Evolutionary conservation across 2,888 invertebrate species (phyloP), one percentile per base, ranked within the genome.

Genomic region (Macrostomum cliftonense): DNA sequence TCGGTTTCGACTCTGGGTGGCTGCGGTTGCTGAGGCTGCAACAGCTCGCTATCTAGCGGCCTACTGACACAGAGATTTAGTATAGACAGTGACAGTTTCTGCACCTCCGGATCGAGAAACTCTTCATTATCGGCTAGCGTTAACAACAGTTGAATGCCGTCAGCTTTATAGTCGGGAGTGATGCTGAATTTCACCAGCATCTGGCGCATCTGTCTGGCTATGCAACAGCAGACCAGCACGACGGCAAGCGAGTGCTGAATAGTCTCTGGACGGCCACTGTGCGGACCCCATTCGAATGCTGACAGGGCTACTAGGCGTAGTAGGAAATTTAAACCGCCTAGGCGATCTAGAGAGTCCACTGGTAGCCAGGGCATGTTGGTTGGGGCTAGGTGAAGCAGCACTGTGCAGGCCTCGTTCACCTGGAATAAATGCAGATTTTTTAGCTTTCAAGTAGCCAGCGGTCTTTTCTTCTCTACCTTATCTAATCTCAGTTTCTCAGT

Each of bases 51-150:
- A 54, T 80, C 79, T 12, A 83, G 78, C 0, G 89, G 89, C 1
- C 86, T 85, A 72, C 88, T 89, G 1, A 91, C 85, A 68, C 88
- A 89, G 71, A 89, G 89, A 47, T 87, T 83, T 50, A 95, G 77
- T 17, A 88, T 83, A 57, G 82, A 78, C 1, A 95, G 73, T 0
- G 93, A 89, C 0, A 88, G 81, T 59, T 83, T 82, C 68, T 89
- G 84, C 0, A 91, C 86, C 58, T 89, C 89, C 0, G 88, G 79
- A 64, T 91, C 91, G 1, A 80, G 78, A 0, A 85, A 80, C 37
- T 86, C 80, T 65, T 89, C 88, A 1, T 88, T 88, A 64, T 89
- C 87, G 1, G 88, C 85, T 19, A 88, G 82, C 13, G 76, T 81
- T 44, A 88, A 72, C 42, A 88, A 78, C 28, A 28, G 28, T 28